Evolutionary conservation across 2,113 vertebrate genomes (phyloP).

Genomic region (Poeciliopsis prolifica): DNA sequence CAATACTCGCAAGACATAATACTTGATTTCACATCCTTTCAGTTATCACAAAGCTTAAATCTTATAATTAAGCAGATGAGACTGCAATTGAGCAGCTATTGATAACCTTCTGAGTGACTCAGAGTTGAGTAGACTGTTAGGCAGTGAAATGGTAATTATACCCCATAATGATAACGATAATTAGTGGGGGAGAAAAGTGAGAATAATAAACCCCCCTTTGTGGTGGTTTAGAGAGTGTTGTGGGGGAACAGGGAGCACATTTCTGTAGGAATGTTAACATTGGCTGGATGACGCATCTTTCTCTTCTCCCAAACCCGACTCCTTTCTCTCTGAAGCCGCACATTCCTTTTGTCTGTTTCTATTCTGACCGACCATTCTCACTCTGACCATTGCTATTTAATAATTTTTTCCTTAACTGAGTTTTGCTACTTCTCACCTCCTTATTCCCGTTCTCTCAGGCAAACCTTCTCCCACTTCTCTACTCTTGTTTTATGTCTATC

Average conservation of each 20-base stretch:
- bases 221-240: constrained; percentile 50
- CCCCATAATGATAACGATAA: constrained; percentile 74
- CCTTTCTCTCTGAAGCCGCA: neutral
- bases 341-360: constrained; percentile 3
- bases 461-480: neutral
- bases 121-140: constrained; percentile 61
- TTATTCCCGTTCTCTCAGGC: neutral
- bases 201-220: constrained; percentile 71
- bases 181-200: constrained; percentile 73
- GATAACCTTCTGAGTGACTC: constrained; percentile 72
- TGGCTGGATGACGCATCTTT: constrained; percentile 9
- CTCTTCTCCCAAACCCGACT: constrained; percentile 7
- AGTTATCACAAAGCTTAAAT: constrained; percentile 73
- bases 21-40: constrained; percentile 63
- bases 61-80: constrained; percentile 76
- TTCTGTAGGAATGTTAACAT: constrained; percentile 42
- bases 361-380: neutral
- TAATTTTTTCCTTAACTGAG: neutral
- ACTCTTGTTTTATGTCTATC: constrained; percentile 15
- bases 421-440: constrained; percentile 1
- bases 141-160: constrained; percentile 75
- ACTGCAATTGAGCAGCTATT: constrained; percentile 72
- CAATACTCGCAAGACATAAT: constrained; percentile 48
- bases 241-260: constrained; percentile 48
- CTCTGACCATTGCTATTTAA: neutral